Percentiles rank a stretch among this genome's conserved stretches.
phyloP scores from a whole-genome alignment of 2,113 vertebrate species.

The Gnathonemus longibarbis region DNA sequence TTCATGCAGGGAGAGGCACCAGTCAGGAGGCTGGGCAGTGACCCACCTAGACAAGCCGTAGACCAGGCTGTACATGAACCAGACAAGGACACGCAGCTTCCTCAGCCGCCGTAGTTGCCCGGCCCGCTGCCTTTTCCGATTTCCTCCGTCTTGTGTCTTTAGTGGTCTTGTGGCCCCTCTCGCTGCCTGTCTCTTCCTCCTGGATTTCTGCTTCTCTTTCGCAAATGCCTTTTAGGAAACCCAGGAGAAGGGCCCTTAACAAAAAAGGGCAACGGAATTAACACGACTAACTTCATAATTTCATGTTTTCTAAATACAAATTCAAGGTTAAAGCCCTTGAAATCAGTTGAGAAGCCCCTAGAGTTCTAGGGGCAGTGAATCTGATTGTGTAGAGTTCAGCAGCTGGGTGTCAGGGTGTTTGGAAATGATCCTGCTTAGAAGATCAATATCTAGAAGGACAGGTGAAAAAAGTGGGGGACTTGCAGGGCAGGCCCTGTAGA shows the following conservation, averaged over 20 bases:
- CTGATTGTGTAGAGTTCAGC: background rate
- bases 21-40: background rate
- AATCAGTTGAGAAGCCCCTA: background rate
- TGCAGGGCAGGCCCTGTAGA: background rate
- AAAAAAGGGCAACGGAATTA: background rate
- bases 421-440: background rate
- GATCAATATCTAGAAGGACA: background rate
- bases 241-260: background rate
- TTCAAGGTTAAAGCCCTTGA: background rate
- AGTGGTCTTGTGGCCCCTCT: conserved; percentile 1
- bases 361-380: background rate
- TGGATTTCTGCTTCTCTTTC: background rate
- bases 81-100: background rate
- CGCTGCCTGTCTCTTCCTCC: conserved; percentile 7
- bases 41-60: background rate
- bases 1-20: background rate
- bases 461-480: background rate
- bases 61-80: background rate
- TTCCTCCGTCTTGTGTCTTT: conserved; percentile 27
- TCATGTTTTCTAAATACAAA: background rate
- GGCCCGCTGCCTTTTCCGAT: conserved; percentile 47
- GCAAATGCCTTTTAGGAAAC: background rate
- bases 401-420: background rate
- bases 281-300: background rate
- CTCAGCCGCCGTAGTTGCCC: background rate